Evolutionary conservation across 1,140 invertebrate genomes (phyloP).

Genomic region (Drosophila teissieri): DNA sequence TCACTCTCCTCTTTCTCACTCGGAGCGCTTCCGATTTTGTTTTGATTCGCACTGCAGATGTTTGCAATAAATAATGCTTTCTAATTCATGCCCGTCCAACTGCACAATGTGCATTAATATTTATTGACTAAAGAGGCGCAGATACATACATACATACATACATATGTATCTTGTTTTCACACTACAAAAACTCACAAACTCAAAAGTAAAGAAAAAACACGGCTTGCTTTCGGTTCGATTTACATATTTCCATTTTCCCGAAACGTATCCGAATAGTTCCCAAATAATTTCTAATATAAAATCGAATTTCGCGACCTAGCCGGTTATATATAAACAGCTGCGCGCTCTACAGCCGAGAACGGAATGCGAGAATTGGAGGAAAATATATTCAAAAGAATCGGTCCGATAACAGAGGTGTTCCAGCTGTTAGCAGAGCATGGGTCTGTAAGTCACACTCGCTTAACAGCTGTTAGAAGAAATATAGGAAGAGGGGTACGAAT

Average conservation of each 20-base stretch:
- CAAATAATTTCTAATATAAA: conserved; percentile 14
- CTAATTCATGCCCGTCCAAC: conserved; percentile 29
- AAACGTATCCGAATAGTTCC: conserved; percentile 12
- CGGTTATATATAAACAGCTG: conserved; percentile 8
- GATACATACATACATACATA: too few relatives aligned
- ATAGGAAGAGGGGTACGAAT: not conserved
- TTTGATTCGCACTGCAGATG: conserved; percentile 38
- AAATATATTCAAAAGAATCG: conserved; percentile 54
- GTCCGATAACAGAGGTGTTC: conserved; percentile 24
- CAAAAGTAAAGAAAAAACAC: conserved; percentile 24
- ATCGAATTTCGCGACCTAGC: conserved; percentile 16
- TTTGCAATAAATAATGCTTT: conserved; percentile 38
- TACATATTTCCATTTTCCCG: conserved; percentile 12
- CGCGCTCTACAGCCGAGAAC: conserved; percentile 43
- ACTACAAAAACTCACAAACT: conserved; percentile 20
- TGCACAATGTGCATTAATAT: conserved; percentile 36
- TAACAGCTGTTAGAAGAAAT: conserved; percentile 10
- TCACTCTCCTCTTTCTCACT: conserved; percentile 14
- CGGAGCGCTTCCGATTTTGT: conserved; percentile 29
- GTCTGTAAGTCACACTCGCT: conserved; percentile 18
- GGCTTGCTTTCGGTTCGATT: conserved; percentile 30
- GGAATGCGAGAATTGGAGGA: conserved; percentile 52
- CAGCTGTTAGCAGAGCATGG: conserved; percentile 40
- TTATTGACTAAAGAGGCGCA: conserved; percentile 23
- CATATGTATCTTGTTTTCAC: conserved; percentile 2